These are phyloP conservation scores for Drosophila mimetica DNA, from an alignment of 2,888 invertebrate species.

Conservation along the genomic window DNA sequence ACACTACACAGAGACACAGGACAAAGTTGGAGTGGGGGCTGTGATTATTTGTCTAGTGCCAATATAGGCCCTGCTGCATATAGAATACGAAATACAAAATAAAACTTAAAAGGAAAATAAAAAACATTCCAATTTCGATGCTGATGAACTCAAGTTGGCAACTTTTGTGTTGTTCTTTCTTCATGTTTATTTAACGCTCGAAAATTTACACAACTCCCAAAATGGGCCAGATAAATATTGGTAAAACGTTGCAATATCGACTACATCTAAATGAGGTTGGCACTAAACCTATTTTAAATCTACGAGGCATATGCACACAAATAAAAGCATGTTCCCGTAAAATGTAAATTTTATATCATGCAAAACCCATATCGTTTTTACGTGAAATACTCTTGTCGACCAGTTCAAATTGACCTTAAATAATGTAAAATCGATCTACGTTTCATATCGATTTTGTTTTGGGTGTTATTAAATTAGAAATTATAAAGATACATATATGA, in stretches of 20 bases:
- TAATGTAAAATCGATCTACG: no score
- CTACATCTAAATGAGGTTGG: not conserved
- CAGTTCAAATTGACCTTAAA: no score
- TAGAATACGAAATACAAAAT: conserved; percentile 54
- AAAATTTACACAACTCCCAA: conserved; percentile 62
- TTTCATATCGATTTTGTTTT: no score
- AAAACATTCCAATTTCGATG: conserved; percentile 66
- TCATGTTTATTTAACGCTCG: conserved; percentile 66
- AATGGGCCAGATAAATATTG: conserved; percentile 70
- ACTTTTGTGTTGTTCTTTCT: conserved; percentile 53
- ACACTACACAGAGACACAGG: conserved; percentile 41
- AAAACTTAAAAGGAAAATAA: conserved; percentile 34
- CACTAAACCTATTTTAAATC: no score
- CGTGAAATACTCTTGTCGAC: no score
- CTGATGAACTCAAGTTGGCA: conserved; percentile 61
- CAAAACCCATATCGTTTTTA: no score
- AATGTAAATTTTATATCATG: no score
- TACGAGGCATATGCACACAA: no score
- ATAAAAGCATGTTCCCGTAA: no score
- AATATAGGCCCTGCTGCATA: conserved; percentile 71
- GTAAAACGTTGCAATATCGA: conserved; percentile 7
- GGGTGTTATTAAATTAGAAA: no score
- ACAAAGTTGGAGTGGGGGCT: conserved; percentile 12
- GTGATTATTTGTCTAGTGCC: conserved; percentile 72
- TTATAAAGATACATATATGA: no score